These are phyloP conservation scores for Diplolepis rosae DNA, from an alignment of 2,888 invertebrate genomes.

Conservation along the genomic window DNA sequence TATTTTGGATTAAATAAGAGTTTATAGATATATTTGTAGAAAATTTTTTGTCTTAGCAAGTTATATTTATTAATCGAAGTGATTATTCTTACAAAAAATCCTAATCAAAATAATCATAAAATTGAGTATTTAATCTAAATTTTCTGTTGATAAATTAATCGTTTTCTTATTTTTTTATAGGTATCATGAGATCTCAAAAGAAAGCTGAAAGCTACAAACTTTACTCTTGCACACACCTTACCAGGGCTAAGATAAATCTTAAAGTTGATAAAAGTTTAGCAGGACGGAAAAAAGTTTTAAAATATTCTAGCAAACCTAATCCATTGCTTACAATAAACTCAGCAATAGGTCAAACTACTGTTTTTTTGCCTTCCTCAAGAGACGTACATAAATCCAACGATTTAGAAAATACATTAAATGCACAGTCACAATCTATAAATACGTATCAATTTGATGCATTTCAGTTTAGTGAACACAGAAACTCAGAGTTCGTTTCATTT, in stretches of 20 bases:
- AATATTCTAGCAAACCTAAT: conserved; percentile 1
- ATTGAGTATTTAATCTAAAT: too few relatives aligned
- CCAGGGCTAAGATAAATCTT: not conserved
- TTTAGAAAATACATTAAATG: not conserved
- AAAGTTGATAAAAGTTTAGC: not conserved
- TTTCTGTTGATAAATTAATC: too few relatives aligned
- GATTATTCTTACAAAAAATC: too few relatives aligned
- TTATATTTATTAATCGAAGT: too few relatives aligned
- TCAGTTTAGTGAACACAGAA: not conserved
- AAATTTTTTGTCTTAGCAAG: too few relatives aligned
- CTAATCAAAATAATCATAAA: too few relatives aligned
- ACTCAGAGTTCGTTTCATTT: not conserved
- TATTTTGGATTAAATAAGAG: too few relatives aligned
- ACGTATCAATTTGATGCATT: not conserved
- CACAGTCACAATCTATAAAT: not conserved
- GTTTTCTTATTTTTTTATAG: not conserved
- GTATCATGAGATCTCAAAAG: not conserved
- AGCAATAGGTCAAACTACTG: not conserved
- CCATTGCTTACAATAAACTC: conserved; percentile 10
- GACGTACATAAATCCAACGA: not conserved
- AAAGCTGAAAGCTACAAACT: not conserved
- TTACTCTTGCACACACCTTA: not conserved
- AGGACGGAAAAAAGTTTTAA: not conserved
- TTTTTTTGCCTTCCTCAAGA: not conserved
- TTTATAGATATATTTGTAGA: too few relatives aligned